Percentiles rank a stretch among this genome's conserved stretches.
phyloP scores from a whole-genome alignment of 2,113 vertebrate genomes.

The Merops nubicus region DNA sequence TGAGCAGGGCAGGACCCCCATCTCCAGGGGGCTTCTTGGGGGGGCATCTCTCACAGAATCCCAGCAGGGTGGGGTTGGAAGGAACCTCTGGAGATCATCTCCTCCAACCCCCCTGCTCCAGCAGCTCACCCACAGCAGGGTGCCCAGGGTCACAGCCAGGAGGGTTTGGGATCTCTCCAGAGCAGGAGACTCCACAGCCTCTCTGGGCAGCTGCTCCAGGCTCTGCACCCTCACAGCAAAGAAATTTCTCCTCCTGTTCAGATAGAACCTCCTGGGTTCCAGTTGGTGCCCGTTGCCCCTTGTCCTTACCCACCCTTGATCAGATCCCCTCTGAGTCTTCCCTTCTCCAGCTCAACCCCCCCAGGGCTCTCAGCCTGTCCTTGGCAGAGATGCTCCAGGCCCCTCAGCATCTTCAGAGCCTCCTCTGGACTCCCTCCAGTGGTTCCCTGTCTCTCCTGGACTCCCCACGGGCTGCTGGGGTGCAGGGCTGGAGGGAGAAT shows the following conservation, averaged over 20 bases:
- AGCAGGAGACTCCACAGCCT: too few species aligned
- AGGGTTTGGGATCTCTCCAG: too few species aligned
- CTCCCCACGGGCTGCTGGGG: neutral
- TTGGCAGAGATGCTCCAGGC: neutral
- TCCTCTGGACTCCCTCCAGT: neutral
- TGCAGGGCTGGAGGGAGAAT: too few species aligned
- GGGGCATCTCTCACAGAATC: neutral
- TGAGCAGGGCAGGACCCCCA: fast-evolving
- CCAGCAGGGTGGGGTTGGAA: neutral
- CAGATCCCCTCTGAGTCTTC: too few species aligned
- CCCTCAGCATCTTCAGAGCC: too few species aligned
- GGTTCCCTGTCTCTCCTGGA: neutral
- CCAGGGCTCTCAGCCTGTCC: neutral
- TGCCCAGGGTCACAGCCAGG: neutral
- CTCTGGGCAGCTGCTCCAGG: too few species aligned
- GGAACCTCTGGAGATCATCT: neutral
- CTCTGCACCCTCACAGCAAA: too few species aligned
- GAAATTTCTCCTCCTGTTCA: too few species aligned
- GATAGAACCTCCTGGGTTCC: too few species aligned
- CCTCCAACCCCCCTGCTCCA: neutral
- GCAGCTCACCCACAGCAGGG: neutral
- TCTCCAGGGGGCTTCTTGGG: fast-evolving
- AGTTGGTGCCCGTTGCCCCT: too few species aligned
- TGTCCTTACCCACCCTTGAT: too few species aligned
- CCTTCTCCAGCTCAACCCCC: neutral